Evolutionary conservation across 2,888 invertebrate species (phyloP), one percentile per base, ranked within the genome.

Genomic region (Sarcophaga caerulescens): DNA sequence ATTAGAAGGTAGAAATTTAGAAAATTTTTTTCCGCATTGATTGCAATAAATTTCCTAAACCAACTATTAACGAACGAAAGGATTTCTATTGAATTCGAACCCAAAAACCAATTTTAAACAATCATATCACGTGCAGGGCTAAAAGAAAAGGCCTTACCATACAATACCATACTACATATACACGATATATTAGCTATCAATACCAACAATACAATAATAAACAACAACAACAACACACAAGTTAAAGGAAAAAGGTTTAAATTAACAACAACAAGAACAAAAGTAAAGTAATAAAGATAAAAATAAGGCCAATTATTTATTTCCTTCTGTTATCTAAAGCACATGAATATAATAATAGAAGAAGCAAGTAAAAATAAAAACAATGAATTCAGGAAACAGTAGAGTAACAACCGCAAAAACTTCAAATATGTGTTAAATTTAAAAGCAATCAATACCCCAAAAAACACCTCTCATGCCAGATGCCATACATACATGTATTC

Each of bases 241-340:
- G 5, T 25, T 25, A 71, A 59, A 3, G 2, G 14, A 19, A 35
- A 59, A 70, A 70, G 70, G 70, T 71, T 59, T 19, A 23, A 23
- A 19, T 17, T 23, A n/a, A 66, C 44, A 35, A n/a, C 25, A 52
- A 70, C 52, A 52, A 19, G 10, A 52, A 17, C 14, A 35, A 3
- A 59, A 71, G 14, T 57, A 1, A 19, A 71, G 14, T 25, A 71
- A 71, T 52, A 71, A 57, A 59, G 71, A 71, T 71, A 44, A 71
- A 71, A 71, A 71, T 71, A 71, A 19, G 35, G 35, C 35, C 59
- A 71, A 71, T 71, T 71, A 71, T 71, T 71, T 71, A 71, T 71
- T 71, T 71, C 25, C 57, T 59, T 35, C 5, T 71, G 35, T 35
- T 71, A 59, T 59, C n/a, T 70, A 52, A 25, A 70, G 52, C 52